Percentiles rank a stretch among this genome's conserved stretches.
Conservation (phyloP, 2,113 vertebrate genomes). For the Cottus gobio region DNA sequence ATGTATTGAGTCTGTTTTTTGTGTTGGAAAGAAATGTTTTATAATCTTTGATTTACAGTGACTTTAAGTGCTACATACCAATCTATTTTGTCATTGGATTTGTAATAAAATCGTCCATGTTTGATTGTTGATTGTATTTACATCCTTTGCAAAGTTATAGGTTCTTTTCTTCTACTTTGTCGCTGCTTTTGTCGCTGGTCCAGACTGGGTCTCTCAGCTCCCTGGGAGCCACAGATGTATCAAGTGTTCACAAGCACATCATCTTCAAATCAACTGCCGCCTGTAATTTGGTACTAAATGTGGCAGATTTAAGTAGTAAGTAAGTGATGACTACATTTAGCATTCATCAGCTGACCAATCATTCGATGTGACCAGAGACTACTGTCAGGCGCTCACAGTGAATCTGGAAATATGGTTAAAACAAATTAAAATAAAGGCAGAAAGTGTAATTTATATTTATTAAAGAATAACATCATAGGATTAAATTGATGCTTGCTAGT, state of each 20-base stretch:
- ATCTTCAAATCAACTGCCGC: background rate
- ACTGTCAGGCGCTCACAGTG: slow-evolving; percentile 5
- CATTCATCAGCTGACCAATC: background rate
- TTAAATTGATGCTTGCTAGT: too few relatives aligned
- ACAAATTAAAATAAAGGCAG: too few relatives aligned
- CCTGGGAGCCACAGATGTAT: background rate
- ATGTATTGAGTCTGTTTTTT: slow-evolving; percentile 11
- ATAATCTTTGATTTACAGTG: slow-evolving; percentile 18
- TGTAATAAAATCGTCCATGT: slow-evolving; percentile 40
- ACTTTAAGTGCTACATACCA: slow-evolving; percentile 25
- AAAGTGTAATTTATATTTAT: too few relatives aligned
- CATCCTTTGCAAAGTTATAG: slow-evolving; percentile 41
- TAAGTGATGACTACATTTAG: background rate
- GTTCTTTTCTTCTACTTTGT: background rate
- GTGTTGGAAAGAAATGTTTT: background rate
- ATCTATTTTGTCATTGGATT: slow-evolving; percentile 42
- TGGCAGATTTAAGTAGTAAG: background rate
- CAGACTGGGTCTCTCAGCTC: background rate
- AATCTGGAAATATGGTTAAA: slow-evolving; percentile 15
- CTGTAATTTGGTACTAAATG: background rate
- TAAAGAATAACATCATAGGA: too few relatives aligned
- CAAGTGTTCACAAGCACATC: background rate
- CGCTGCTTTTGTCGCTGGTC: slow-evolving; percentile 27
- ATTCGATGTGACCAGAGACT: background rate
- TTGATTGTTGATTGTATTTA: slow-evolving; percentile 63